Conservation (phyloP, 2,113 vertebrate species). For the Chaenocephalus aceratus region DNA sequence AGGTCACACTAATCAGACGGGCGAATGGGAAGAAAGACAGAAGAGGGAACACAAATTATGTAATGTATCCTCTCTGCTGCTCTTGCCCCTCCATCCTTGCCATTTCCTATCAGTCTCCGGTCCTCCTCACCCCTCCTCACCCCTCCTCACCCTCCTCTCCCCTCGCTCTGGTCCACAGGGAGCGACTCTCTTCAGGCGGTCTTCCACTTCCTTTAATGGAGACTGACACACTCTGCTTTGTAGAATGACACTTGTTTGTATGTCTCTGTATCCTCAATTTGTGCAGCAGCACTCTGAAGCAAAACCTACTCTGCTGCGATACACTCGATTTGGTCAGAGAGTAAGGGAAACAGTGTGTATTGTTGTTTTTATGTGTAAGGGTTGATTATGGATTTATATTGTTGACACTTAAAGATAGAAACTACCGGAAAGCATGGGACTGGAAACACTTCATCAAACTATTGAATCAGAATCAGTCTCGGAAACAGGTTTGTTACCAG, state of each 20-base stretch:
- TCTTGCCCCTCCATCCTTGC: constrained; percentile 42
- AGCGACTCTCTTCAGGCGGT: constrained; percentile 83
- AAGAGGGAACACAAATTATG: constrained; percentile 66
- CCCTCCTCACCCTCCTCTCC: not conserved
- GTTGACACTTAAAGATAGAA: not conserved
- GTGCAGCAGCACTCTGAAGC: not conserved
- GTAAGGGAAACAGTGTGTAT: not conserved
- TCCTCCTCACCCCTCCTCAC: constrained; percentile 1
- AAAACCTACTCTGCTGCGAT: not conserved
- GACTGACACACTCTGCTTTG: constrained; percentile 59
- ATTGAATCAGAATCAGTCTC: too few species aligned
- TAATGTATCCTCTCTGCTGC: constrained; percentile 62
- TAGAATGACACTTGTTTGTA: constrained; percentile 44
- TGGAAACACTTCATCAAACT: not conserved
- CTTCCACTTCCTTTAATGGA: constrained; percentile 51
- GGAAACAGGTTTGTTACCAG: too few species aligned
- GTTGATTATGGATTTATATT: not conserved
- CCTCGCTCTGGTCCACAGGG: constrained; percentile 76
- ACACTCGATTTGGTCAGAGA: not conserved
- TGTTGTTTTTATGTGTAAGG: not conserved
- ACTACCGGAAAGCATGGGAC: not conserved
- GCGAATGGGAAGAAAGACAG: constrained; percentile 55
- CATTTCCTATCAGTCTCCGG: constrained; percentile 45
- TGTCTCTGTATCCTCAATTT: constrained; percentile 5
- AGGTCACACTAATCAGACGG: constrained; percentile 76